phyloP scores from a whole-genome alignment of 2,797 vertebrate species.

The Enteromius unitaeniatus region DNA sequence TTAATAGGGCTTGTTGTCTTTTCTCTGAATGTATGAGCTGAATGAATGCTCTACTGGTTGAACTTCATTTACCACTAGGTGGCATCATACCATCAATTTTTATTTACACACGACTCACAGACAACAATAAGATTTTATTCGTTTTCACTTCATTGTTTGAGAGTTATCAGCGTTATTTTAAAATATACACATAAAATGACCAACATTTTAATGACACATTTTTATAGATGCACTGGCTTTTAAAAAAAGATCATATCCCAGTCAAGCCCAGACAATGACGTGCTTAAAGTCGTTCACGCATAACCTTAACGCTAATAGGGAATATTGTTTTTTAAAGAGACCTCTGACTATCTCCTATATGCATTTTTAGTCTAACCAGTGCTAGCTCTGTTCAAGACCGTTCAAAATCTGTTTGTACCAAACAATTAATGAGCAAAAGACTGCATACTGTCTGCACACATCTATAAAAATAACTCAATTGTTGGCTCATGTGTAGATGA shows the following conservation, averaged over 20 bases:
- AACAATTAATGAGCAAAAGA: constrained; percentile 14
- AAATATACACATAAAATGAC: background rate
- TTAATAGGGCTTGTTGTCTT: constrained; percentile 2
- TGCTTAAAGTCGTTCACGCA: background rate
- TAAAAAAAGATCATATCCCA: background rate
- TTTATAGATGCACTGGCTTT: background rate
- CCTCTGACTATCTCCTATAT: background rate
- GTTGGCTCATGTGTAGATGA: background rate
- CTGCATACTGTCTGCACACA: constrained; percentile 6
- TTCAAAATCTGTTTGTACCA: background rate
- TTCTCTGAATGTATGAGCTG: background rate
- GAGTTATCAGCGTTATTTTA: background rate
- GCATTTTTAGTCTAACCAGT: background rate
- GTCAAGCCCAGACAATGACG: background rate
- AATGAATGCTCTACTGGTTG: constrained; percentile 7
- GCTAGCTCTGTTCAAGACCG: background rate
- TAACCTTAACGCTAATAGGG: background rate
- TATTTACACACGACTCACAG: background rate
- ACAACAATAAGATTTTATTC: constrained; percentile 1
- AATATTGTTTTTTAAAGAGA: constrained; percentile 1
- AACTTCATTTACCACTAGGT: constrained; percentile 66
- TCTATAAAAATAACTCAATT: constrained; percentile 40
- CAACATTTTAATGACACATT: background rate
- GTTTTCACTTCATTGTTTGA: constrained; percentile 6
- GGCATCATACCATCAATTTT: constrained; percentile 57